These are phyloP conservation scores for Linyphia triangularis DNA, from an alignment of 2,888 invertebrate species.

Conservation along the genomic window DNA sequence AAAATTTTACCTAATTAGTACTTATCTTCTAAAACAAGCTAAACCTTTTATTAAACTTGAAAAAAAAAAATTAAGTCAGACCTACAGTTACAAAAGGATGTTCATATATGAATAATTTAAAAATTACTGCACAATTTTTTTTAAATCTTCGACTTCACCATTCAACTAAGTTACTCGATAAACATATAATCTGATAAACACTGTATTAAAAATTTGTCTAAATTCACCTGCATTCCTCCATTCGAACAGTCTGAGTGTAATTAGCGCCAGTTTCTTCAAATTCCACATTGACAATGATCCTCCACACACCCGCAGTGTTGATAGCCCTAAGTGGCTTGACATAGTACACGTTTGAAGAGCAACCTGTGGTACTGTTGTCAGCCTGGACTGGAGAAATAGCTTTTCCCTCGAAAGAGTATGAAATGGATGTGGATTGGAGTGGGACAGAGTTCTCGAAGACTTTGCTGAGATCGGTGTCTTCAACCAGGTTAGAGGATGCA, in stretches of 20 bases:
- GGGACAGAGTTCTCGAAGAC: slow-evolving; percentile 57
- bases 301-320: slow-evolving; percentile 76
- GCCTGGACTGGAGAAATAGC: slow-evolving; percentile 35
- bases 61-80: too few relatives aligned
- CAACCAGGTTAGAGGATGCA: slow-evolving; percentile 51
- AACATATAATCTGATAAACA: too few relatives aligned
- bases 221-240: slow-evolving; percentile 76
- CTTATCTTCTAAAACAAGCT: too few relatives aligned
- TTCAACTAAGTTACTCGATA: too few relatives aligned
- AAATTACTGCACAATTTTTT: too few relatives aligned
- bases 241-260: slow-evolving; percentile 74
- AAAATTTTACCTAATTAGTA: too few relatives aligned
- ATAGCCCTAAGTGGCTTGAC: slow-evolving; percentile 75
- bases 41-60: too few relatives aligned
- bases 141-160: too few relatives aligned
- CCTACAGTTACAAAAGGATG: too few relatives aligned
- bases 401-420: slow-evolving; percentile 67
- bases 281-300: slow-evolving; percentile 76
- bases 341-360: slow-evolving; percentile 63
- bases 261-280: slow-evolving; percentile 71
- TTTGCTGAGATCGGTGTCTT: slow-evolving; percentile 39
- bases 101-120: too few relatives aligned
- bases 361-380: slow-evolving; percentile 8
- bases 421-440: slow-evolving; percentile 50
- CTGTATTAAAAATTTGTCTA: too few relatives aligned